Percentiles rank a stretch among this genome's conserved stretches.
phyloP scores from a whole-genome alignment of 1,140 invertebrate species.

The Lordiphosa collinella region DNA sequence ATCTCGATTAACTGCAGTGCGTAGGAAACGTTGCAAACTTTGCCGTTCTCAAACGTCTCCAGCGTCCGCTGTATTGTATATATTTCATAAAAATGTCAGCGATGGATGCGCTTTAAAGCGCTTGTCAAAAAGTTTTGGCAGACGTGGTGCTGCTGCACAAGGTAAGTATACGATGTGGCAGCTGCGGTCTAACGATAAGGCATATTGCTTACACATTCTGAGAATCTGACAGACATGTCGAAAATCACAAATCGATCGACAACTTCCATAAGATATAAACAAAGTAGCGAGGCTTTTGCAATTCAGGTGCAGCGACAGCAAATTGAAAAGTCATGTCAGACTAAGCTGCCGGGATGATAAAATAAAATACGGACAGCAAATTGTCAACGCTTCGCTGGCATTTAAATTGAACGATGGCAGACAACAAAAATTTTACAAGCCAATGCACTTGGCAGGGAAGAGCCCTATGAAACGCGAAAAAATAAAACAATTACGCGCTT shows the following conservation, averaged over 20 bases:
- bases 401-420: constrained; percentile 47
- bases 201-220: constrained; percentile 1
- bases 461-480: constrained; percentile 17
- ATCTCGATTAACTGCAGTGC: constrained; percentile 48
- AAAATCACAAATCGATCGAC: constrained; percentile 17
- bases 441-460: constrained; percentile 60
- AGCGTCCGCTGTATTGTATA: constrained; percentile 31
- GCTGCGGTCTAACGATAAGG: constrained; percentile 53
- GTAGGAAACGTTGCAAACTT: constrained; percentile 31
- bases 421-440: constrained; percentile 68
- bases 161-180: constrained; percentile 25
- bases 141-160: constrained; percentile 21
- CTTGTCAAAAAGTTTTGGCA: constrained; percentile 63
- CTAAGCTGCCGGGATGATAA: constrained; percentile 4
- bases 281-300: constrained; percentile 19
- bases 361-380: constrained; percentile 37
- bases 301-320: constrained; percentile 24
- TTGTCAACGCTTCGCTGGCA: constrained; percentile 48
- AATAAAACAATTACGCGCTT: constrained; percentile 72
- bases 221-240: constrained; percentile 20
- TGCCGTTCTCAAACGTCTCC: not conserved
- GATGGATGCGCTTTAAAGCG: constrained; percentile 58
- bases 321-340: constrained; percentile 72
- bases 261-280: constrained; percentile 26
- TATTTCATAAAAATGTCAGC: constrained; percentile 52